Base-by-base conservation (phyloP, 2,797 vertebrate species). In the Aythya fuligula region DNA sequence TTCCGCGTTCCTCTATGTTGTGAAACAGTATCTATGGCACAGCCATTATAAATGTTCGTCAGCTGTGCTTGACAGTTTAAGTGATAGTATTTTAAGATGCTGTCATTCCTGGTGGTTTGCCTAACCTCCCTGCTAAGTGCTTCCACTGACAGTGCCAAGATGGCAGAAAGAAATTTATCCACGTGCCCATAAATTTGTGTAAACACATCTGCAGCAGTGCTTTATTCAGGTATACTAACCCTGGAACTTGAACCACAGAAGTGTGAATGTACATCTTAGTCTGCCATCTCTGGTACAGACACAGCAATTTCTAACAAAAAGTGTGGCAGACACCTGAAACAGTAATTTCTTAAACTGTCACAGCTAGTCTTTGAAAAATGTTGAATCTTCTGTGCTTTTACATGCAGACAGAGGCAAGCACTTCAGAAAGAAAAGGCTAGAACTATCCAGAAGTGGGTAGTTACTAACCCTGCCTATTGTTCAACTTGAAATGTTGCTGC, bases 1-100 rank as follows among this genome's bases (percentile, higher is more conserved):
- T 1, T 3, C 27, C 66, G 22, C 43, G 4, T 53, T 43, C 39
- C 9, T 8, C 0, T 11, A 13, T 3, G 19, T 73, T 0, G 0
- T 36, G n/a, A 38, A 89, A 79, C 15, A 13, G 34, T 60, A 71
- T 8, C 8, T 70, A 7, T 1, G 11, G 62, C 8, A 28, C 4
- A 62, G 36, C 9, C 1, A 2, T 64, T 67, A 0, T 41, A 16
- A 36, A 10, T 47, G 24, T 70, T n/a, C 41, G 22, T 49, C 20
- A 61, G 25, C 25, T 49, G 21, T 27, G 18, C 30, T 6, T 47
- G 9, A 43, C 2, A 3, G 14, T 30, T 4, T 39, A 10, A 73
- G 10, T 12, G 30, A 24, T 47, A 56, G 21, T 30, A 11, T 34
- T 79, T 64, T 43, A 62, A 22, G 11, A 21, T 70, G 47, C 16